A percentile compares a stretch with the other conserved stretches of the same genome.
Conservation (phyloP, 2,888 invertebrate species). For the Hypena proboscidalis region DNA sequence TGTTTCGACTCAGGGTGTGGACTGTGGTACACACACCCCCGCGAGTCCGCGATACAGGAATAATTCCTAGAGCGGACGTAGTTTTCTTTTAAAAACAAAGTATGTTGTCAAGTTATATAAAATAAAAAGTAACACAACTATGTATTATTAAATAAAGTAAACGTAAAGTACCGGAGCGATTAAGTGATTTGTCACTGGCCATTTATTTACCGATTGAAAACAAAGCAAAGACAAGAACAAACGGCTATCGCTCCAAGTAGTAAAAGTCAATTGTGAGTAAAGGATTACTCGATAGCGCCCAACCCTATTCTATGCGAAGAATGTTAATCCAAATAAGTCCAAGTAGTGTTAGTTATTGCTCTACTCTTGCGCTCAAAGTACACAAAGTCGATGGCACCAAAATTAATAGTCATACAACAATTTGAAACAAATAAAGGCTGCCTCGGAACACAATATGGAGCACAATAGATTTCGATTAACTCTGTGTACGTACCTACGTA, state of each 20-base stretch:
- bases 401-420: constrained; percentile 25
- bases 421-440: constrained; percentile 22
- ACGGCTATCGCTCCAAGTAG: constrained; percentile 22
- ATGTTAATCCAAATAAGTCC: not conserved
- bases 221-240: constrained; percentile 17
- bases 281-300: constrained; percentile 18
- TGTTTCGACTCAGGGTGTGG: too few relatives aligned
- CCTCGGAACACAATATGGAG: constrained; percentile 21
- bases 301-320: not conserved
- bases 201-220: constrained; percentile 18
- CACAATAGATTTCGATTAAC: constrained; percentile 47
- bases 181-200: constrained; percentile 3
- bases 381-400: constrained; percentile 3
- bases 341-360: constrained; percentile 1
- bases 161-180: constrained; percentile 6
- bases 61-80: too few relatives aligned
- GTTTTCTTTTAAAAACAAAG: too few relatives aligned
- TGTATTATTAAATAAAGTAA: constrained; percentile 3
- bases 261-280: constrained; percentile 25
- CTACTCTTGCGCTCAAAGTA: constrained; percentile 3
- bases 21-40: too few relatives aligned
- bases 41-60: too few relatives aligned
- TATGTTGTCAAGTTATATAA: too few relatives aligned
- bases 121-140: too few relatives aligned
- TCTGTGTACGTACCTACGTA: constrained; percentile 29